Evolutionary conservation across 2,113 vertebrate genomes (phyloP).

Genomic region (Ramphastos sulfuratus): DNA sequence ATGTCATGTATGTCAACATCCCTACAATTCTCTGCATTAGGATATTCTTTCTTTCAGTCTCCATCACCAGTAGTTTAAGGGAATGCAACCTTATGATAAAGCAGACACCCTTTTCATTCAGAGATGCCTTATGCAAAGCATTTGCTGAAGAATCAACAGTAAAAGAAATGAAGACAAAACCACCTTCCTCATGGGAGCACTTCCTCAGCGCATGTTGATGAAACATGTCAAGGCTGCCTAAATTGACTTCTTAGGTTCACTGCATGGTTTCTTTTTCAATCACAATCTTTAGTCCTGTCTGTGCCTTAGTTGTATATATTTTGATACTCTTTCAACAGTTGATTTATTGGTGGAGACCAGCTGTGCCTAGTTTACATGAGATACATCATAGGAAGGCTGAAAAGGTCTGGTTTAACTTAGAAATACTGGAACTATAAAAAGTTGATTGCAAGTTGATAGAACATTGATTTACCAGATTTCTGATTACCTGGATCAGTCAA

Average conservation of each 20-base stretch:
- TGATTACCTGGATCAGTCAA: neutral
- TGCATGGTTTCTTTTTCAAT: conserved; percentile 13
- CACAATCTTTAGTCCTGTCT: conserved; percentile 7
- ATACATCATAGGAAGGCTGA: neutral
- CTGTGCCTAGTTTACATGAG: conserved; percentile 40
- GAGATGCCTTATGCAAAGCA: neutral
- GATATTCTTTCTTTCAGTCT: neutral
- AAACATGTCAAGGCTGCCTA: conserved; percentile 44
- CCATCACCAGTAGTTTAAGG: neutral
- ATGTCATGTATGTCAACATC: neutral
- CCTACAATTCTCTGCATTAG: neutral
- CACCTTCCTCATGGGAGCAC: neutral
- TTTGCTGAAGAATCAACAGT: neutral
- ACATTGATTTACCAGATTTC: neutral
- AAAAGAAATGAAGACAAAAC: conserved; percentile 21
- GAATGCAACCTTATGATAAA: neutral
- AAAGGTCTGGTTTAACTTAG: conserved; percentile 38
- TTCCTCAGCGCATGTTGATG: conserved; percentile 32
- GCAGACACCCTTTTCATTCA: neutral
- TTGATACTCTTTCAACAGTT: conserved; percentile 3
- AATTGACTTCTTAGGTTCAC: conserved; percentile 54
- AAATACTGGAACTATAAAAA: neutral
- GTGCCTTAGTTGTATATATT: conserved; percentile 10
- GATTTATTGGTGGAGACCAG: conserved; percentile 37
- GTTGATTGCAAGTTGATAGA: conserved; percentile 4